A percentile compares a stretch with the other conserved stretches of the same genome.
These are phyloP conservation scores for Palythoa grandis DNA, from an alignment of 92 coral and sea anemone species.

Conservation along the genomic window DNA sequence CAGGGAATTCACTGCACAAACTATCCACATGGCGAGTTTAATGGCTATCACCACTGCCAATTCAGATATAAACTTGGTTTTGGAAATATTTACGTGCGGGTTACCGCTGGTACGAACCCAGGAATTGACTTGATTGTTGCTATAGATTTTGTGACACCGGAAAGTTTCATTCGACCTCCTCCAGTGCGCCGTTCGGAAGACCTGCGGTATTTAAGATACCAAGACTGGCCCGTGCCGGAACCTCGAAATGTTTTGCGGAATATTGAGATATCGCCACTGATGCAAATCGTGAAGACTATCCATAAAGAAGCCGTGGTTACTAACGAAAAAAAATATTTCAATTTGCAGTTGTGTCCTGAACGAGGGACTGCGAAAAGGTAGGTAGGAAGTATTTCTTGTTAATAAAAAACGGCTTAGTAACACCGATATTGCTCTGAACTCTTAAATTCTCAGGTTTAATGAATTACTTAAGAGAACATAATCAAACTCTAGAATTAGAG, in stretches of 20 bases:
- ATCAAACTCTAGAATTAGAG: too few relatives aligned
- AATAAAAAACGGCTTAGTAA: too few relatives aligned
- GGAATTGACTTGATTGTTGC: slow-evolving; percentile 76
- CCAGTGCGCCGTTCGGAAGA: neutral
- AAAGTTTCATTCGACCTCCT: slow-evolving; percentile 51
- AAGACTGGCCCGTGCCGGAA: slow-evolving; percentile 51
- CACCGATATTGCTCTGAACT: too few relatives aligned
- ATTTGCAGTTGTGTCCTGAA: slow-evolving; percentile 72
- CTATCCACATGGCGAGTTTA: slow-evolving; percentile 51
- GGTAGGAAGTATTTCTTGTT: slow-evolving; percentile 20
- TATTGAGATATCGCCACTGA: slow-evolving; percentile 26
- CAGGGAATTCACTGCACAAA: slow-evolving; percentile 63
- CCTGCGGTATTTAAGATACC: neutral
- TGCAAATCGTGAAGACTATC: slow-evolving; percentile 68
- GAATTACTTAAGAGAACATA: too few relatives aligned
- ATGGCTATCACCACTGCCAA: slow-evolving; percentile 65
- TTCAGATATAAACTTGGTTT: slow-evolving; percentile 58
- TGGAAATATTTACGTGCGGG: slow-evolving; percentile 59
- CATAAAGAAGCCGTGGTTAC: slow-evolving; percentile 53
- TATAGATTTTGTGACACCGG: slow-evolving; percentile 58
- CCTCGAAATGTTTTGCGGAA: slow-evolving; percentile 35
- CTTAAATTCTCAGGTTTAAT: too few relatives aligned
- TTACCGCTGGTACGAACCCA: slow-evolving; percentile 71
- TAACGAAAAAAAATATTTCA: slow-evolving; percentile 23
- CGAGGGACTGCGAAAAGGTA: slow-evolving; percentile 60